Conservation (phyloP, 2,797 vertebrate species). For the Holocentrus rufus region DNA sequence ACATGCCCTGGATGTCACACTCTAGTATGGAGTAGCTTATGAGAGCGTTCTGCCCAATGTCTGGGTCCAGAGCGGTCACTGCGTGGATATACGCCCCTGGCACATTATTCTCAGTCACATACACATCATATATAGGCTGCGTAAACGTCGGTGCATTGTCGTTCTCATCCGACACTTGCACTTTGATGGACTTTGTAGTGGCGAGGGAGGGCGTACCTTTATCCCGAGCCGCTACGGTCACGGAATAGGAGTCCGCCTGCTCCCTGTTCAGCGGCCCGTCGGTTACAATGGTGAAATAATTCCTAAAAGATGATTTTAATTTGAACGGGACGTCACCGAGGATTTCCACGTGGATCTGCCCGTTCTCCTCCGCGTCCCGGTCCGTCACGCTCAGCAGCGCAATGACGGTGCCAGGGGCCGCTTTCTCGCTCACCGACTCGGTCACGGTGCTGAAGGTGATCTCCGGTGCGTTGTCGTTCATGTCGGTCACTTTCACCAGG, state of each 20-base stretch:
- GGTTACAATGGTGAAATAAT: constrained; percentile 95
- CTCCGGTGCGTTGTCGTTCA: constrained; percentile 96
- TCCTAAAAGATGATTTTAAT: constrained; percentile 93
- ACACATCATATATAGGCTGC: constrained; percentile 91
- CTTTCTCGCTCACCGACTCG: constrained; percentile 93
- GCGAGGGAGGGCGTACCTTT: constrained; percentile 88
- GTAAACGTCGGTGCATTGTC: constrained; percentile 96
- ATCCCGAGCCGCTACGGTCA: constrained; percentile 93
- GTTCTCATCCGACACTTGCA: constrained; percentile 95
- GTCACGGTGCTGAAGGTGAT: constrained; percentile 97
- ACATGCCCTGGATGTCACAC: constrained; percentile 97
- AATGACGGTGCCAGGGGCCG: constrained; percentile 93
- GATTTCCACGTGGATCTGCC: constrained; percentile 93
- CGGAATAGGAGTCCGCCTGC: constrained; percentile 89
- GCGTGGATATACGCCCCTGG: constrained; percentile 97
- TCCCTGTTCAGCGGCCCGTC: constrained; percentile 93
- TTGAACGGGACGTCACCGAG: constrained; percentile 94
- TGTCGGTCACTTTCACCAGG: constrained; percentile 89
- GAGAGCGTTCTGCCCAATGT: constrained; percentile 90
- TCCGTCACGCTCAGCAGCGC: constrained; percentile 96
- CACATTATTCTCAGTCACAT: constrained; percentile 97
- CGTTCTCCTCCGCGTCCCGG: constrained; percentile 93
- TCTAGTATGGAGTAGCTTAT: constrained; percentile 94
- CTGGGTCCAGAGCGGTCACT: constrained; percentile 92
- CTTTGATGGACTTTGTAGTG: constrained; percentile 92